Evolutionary conservation across 2,113 vertebrate species (phyloP), one percentile per base, ranked within the genome.

Genomic region (Salminus brasiliensis): DNA sequence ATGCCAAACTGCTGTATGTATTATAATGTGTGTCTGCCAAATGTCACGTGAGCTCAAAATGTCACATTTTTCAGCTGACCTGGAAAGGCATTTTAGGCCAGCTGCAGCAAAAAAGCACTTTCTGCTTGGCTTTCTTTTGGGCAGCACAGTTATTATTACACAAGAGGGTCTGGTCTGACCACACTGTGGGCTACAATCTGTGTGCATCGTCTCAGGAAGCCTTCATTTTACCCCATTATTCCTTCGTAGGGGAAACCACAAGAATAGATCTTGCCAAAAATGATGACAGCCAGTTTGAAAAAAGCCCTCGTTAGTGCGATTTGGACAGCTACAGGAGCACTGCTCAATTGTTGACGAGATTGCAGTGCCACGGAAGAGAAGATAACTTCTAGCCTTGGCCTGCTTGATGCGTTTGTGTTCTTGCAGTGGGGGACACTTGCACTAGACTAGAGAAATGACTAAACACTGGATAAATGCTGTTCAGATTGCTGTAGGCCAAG

Each of bases 141-240:
- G 29, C 60, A 60, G 27, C 36, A 76, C 49, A 36, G 65, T 65
- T 76, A 78, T 69, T 60, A 74, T 78, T 47, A 12, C 34, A 21
- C 9, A 67, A 47, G 62, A 62, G 55, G 43, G 69, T 32, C 57
- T 55, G 23, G 30, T 76, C 55, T 68, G 39, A 76, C 25, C 47
- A 39, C 23, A 75, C 30, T 30, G 25, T 72, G 67, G 59, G 30
- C 45, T 63, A 59, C 27, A 65, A 34, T 62, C 43, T 60, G 60
- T 84, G 79, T 80, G 30, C 76, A 65, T 82, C 74, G 49, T 49
- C 34, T 55, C 63, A 62, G 34, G 73, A 72, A 32, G 71, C 43
- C 62, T 75, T 74, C 41, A 72, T 76, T 72, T 52, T 70, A 52
- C 59, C 43, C 77, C 45, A 69, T 81, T 85, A 72, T 47, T 27